A percentile compares a stretch with the other conserved stretches of the same genome.
These are phyloP conservation scores for Lateolabrax maculatus DNA, from an alignment of 2,797 vertebrate species.

Conservation along the genomic window DNA sequence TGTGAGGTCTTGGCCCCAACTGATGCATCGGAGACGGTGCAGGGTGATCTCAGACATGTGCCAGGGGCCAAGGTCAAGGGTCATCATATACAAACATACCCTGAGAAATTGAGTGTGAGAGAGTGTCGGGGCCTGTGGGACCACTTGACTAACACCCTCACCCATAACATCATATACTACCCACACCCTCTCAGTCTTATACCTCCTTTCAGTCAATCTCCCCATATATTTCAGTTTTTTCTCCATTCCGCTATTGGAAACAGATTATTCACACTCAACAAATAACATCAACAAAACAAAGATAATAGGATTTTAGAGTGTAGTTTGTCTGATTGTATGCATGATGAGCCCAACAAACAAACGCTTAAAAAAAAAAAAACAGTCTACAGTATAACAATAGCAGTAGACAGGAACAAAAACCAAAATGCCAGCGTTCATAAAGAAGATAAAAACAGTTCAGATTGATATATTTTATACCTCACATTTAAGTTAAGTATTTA, in stretches of 20 bases:
- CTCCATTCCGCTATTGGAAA: slow-evolving; percentile 12
- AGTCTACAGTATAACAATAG: background rate
- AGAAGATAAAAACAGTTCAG: background rate
- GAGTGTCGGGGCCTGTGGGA: slow-evolving; percentile 55
- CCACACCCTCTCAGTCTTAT: slow-evolving; percentile 5
- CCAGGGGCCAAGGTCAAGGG: slow-evolving; percentile 70
- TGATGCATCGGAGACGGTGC: slow-evolving; percentile 67
- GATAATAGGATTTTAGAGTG: slow-evolving; percentile 7
- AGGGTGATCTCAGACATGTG: slow-evolving; percentile 68
- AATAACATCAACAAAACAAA: slow-evolving; percentile 26
- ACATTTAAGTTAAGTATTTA: slow-evolving; percentile 3
- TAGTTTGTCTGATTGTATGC: background rate
- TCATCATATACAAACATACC: slow-evolving; percentile 75
- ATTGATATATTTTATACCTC: background rate
- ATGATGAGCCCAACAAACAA: background rate
- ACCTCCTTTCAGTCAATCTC: background rate
- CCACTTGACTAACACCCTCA: slow-evolving; percentile 66
- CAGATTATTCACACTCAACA: slow-evolving; percentile 17
- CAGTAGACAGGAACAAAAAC: slow-evolving; percentile 6
- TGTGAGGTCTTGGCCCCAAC: slow-evolving; percentile 67
- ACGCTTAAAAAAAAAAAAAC: background rate
- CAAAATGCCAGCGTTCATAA: slow-evolving; percentile 14
- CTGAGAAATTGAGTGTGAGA: slow-evolving; percentile 71
- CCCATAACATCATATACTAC: slow-evolving; percentile 48
- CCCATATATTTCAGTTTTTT: background rate